Evolutionary conservation across 2,113 vertebrate species (phyloP).

Genomic region (Callospermophilus lateralis): DNA sequence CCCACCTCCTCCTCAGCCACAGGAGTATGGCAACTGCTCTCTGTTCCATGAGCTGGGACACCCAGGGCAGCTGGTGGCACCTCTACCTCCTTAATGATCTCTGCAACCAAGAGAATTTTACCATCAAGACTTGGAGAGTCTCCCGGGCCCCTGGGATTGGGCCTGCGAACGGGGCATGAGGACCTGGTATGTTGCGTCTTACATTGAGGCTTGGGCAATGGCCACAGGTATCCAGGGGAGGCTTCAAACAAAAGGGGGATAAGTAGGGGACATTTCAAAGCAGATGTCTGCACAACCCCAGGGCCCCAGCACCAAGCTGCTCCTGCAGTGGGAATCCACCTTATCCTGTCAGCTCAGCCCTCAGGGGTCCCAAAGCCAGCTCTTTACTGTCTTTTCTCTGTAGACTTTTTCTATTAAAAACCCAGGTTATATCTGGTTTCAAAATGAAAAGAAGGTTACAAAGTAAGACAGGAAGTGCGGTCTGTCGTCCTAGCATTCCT

Average conservation of each 20-base stretch:
- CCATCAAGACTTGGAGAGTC: neutral
- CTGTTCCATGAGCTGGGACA: conserved; percentile 88
- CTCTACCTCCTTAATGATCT: conserved; percentile 90
- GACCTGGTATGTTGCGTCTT: neutral
- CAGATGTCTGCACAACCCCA: neutral
- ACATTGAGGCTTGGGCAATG: neutral
- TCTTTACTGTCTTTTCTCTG: too few relatives aligned
- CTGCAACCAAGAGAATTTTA: conserved; percentile 82
- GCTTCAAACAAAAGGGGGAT: neutral
- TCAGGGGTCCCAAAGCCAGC: neutral
- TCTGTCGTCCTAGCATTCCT: neutral
- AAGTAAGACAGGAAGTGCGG: fast-evolving
- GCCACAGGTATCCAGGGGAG: neutral
- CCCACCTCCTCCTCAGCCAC: conserved; percentile 89
- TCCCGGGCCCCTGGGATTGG: neutral
- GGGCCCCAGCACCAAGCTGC: neutral
- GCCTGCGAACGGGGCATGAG: neutral
- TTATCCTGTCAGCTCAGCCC: too few relatives aligned
- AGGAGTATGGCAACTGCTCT: conserved; percentile 87
- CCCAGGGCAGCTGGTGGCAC: conserved; percentile 87
- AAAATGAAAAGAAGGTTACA: neutral
- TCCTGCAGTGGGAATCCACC: too few relatives aligned
- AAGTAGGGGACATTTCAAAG: neutral
- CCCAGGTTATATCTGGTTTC: neutral
- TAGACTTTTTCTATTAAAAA: neutral